Evolutionary conservation across 2,113 vertebrate species (phyloP), one percentile per base, ranked within the genome.

Genomic region (Vulpes ferrilata): DNA sequence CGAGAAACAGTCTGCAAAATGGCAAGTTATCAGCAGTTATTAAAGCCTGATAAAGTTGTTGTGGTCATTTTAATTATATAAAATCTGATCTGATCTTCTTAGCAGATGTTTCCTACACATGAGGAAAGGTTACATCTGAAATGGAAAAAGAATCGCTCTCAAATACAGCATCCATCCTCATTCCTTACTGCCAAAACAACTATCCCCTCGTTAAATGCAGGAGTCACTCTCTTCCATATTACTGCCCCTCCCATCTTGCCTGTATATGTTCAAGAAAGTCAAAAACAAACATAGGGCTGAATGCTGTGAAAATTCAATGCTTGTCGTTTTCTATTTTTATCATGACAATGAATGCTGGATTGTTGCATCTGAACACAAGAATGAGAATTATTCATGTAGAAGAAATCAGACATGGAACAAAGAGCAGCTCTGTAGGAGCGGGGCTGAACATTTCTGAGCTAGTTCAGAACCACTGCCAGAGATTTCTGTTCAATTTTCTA

Each of bases 301-400:
- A 90, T 90, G 84, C 80, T 90, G 76, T 96, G 59, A 96, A 93
- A 96, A 97, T 96, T 96, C 86, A 87, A 92, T 92, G 85, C 51
- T 62, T 93, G 82, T 90, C 78, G 0, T 91, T 95, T 98, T 98
- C 94, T 97, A 97, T 97, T 98, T 96, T 95, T 85, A 90, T 96
- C 95, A 96, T 92, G 88, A 98, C 95, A 97, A 83, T 96, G 97
- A 98, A 98, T 96, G 90, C 85, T 91, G 71, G 78, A 90, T 97
- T 98, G 90, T 96, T 89, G 60, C 78, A 78, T 97, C 81, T 67
- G 71, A 95, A 94, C 80, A 97, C 86, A 96, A 97, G 85, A 98
- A 96, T 95, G 69, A 19, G 88, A 95, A 88, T 97, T 97, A 97
- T 97, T 97, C 95, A 95, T 88, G 90, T 78, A 96, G 81, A 94